Evolutionary conservation across 2,797 vertebrate species (phyloP).

Genomic region (Margarornis squamiger): DNA sequence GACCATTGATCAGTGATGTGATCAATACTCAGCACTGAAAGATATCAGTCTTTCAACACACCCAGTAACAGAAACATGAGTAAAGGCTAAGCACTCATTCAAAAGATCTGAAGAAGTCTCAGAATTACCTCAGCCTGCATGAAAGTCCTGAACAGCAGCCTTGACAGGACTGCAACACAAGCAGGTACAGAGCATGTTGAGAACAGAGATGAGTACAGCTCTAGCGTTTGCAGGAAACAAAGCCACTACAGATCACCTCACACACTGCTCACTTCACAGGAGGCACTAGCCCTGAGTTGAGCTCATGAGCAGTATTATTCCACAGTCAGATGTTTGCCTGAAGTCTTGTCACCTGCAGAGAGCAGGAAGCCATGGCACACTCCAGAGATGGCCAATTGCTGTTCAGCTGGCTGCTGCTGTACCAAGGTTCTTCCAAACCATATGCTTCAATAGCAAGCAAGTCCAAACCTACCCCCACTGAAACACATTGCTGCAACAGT

Average conservation of each 20-base stretch:
- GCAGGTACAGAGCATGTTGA: background rate
- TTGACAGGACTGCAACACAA: background rate
- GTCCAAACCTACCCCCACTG: background rate
- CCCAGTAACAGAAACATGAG: background rate
- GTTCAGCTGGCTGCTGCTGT: background rate
- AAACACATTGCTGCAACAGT: background rate
- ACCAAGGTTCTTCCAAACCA: background rate
- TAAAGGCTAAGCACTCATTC: background rate
- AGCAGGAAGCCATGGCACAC: background rate
- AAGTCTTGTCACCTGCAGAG: background rate
- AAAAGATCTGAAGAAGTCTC: background rate
- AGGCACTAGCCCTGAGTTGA: background rate
- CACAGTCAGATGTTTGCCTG: background rate
- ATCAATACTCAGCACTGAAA: background rate
- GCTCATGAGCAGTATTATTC: background rate
- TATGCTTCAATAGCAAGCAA: background rate
- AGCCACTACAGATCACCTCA: background rate
- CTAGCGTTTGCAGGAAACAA: background rate
- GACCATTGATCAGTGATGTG: background rate
- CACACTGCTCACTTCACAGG: background rate
- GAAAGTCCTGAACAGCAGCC: background rate
- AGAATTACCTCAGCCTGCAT: background rate
- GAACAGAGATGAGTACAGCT: background rate
- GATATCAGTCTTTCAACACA: background rate
- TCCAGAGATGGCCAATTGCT: background rate